Evolutionary conservation across 2,888 invertebrate species (phyloP), one percentile per base, ranked within the genome.

Genomic region (Polyommatus iphigenia): DNA sequence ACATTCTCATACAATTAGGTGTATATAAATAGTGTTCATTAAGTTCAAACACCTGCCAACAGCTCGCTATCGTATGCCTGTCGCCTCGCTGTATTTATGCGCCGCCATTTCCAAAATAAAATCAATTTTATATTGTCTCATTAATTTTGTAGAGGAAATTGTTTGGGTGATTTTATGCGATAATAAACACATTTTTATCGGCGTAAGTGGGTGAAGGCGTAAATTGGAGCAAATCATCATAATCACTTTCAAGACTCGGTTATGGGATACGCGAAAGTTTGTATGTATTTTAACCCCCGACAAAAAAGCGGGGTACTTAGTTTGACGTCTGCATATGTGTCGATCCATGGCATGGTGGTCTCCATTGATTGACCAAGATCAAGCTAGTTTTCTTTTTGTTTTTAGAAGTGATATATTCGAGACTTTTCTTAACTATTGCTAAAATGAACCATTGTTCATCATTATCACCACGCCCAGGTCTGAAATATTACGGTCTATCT

Each of bases 11-110:
- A 13, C 13, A 62, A 24, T 62, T 62, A 62, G 62, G 62, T 62
- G 24, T 62, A 62, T 62, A 62, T 24, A 62, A 62, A 62, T 62
- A 24, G 62, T 62, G 24, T 62, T 62, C 20, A 62, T 62, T 62
- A 62, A 62, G 72, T 72, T 72, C 72, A 72, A 72, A 72, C 32
- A 71, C 72, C 41, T 72, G 72, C 72, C 72, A 72, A 72, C 72
- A 72, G 41, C 41, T 46, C 72, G 41, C 46, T n/a, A 46, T 72
- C 72, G 20, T 72, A n/a, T 72, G 24, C 46, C 72, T 72, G 73
- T 73, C 73, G 24, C 46, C 13, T 13, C 73, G 50, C 20, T 73
- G 20, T 73, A 41, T 73, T 46, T 50, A 50, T 15, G 29, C 73
- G 41, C 50, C 50, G 41, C 24, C 13, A 50, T 73, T 73, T 36